These are phyloP conservation scores for Hydropsyche betteni DNA, from an alignment of 2,888 invertebrate genomes.

Conservation along the genomic window DNA sequence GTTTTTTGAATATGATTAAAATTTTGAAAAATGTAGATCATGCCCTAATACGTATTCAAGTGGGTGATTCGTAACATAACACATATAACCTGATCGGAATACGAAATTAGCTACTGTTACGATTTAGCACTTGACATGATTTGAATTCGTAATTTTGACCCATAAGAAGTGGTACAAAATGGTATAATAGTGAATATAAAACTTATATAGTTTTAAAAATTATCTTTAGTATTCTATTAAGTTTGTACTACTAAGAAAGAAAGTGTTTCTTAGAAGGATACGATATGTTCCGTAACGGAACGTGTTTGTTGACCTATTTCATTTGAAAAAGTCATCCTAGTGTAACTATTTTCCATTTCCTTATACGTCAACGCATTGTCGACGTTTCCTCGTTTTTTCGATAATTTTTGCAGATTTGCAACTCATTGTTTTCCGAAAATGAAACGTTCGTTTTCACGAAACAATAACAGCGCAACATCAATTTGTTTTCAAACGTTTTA, in stretches of 20 bases:
- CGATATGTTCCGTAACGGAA: conserved; percentile 5
- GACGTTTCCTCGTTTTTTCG: conserved; percentile 1
- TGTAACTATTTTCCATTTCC: conserved; percentile 2
- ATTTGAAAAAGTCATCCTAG: not conserved
- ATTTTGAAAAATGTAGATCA: too few species aligned
- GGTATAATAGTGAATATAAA: too few species aligned
- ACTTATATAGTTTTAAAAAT: too few species aligned
- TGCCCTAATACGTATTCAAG: too few species aligned
- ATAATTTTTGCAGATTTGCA: not conserved
- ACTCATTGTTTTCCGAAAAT: not conserved
- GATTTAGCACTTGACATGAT: too few species aligned
- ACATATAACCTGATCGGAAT: too few species aligned
- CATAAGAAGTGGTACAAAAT: not conserved
- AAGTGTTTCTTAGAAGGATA: conserved; percentile 12
- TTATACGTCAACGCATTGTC: not conserved
- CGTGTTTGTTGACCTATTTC: conserved; percentile 2
- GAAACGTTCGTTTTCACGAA: not conserved
- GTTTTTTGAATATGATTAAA: too few species aligned
- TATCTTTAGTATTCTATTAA: too few species aligned
- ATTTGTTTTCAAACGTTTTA: too few species aligned
- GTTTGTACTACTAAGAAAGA: not conserved
- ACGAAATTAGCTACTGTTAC: too few species aligned
- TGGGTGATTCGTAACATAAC: too few species aligned
- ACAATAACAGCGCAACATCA: too few species aligned
- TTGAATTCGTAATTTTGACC: conserved; percentile 12